A percentile compares a stretch with the other conserved stretches of the same genome.
Evolutionary conservation across 2,113 vertebrate species (phyloP).

Genomic region (Lipotes vexillifer): DNA sequence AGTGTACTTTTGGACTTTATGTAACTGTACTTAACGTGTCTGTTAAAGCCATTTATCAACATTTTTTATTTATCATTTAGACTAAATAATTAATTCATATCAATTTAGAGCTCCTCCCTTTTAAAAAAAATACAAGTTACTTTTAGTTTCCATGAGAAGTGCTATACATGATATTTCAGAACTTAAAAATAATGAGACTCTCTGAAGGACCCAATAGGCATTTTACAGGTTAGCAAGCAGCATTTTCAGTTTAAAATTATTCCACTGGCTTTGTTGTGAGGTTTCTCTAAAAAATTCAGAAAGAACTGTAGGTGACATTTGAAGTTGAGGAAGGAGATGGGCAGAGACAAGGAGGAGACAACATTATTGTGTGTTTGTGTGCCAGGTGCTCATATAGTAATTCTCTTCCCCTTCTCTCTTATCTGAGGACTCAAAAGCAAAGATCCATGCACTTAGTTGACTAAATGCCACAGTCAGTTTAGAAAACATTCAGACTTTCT

Average conservation of each 20-base stretch:
- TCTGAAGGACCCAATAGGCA: neutral
- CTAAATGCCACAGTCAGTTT: neutral
- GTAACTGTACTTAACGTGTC: neutral
- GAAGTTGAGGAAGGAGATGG: neutral
- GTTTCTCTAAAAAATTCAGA: neutral
- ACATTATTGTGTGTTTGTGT: fast-evolving
- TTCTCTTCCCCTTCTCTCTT: fast-evolving
- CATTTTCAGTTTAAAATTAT: neutral
- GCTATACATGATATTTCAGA: neutral
- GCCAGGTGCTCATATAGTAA: neutral
- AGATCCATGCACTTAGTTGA: neutral
- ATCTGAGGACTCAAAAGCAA: neutral
- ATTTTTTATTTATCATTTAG: slow-evolving; percentile 42
- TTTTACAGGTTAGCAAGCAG: neutral
- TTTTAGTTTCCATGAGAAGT: slow-evolving; percentile 4
- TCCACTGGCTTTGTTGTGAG: neutral
- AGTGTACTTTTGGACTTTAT: slow-evolving; percentile 16
- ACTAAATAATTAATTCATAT: slow-evolving; percentile 33
- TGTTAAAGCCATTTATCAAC: neutral
- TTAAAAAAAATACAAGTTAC: neutral
- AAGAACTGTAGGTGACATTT: neutral
- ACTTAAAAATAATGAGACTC: neutral
- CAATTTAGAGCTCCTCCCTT: neutral
- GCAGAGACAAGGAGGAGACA: neutral
- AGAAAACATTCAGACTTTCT: neutral